These are phyloP conservation scores for Rhineura floridana DNA, from an alignment of 2,113 vertebrate species.

Conservation along the genomic window DNA sequence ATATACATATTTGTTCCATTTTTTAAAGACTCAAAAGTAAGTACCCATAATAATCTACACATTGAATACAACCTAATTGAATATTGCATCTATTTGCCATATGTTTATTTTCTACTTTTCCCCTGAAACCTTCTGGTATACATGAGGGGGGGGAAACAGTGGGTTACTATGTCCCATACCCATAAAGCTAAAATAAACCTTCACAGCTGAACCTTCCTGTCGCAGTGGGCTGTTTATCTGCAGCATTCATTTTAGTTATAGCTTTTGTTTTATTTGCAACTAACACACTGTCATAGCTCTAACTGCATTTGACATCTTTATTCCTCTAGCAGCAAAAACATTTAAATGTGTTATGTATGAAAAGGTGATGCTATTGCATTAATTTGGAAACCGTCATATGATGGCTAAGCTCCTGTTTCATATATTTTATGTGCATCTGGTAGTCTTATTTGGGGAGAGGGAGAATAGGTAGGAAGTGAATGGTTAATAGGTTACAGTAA, in stretches of 20 bases:
- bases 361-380: background rate
- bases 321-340: background rate
- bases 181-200: slow-evolving; percentile 32
- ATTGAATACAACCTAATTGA: background rate
- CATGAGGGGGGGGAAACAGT: background rate
- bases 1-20: background rate
- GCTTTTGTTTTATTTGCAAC: slow-evolving; percentile 41
- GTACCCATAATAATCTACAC: background rate
- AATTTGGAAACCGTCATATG: background rate
- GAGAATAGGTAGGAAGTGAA: background rate
- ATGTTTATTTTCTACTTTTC: background rate
- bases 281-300: slow-evolving; percentile 19
- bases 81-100: background rate
- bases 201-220: slow-evolving; percentile 25
- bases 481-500: background rate
- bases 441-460: background rate
- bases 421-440: background rate
- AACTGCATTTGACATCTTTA: slow-evolving; percentile 27
- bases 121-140: background rate
- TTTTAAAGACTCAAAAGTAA: background rate
- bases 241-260: slow-evolving; percentile 41
- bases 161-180: background rate
- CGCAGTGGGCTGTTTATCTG: slow-evolving; percentile 30
- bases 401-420: background rate
- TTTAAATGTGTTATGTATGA: background rate